Conservation (phyloP, 2,888 invertebrate genomes). For the Meteorus cinctellus region DNA sequence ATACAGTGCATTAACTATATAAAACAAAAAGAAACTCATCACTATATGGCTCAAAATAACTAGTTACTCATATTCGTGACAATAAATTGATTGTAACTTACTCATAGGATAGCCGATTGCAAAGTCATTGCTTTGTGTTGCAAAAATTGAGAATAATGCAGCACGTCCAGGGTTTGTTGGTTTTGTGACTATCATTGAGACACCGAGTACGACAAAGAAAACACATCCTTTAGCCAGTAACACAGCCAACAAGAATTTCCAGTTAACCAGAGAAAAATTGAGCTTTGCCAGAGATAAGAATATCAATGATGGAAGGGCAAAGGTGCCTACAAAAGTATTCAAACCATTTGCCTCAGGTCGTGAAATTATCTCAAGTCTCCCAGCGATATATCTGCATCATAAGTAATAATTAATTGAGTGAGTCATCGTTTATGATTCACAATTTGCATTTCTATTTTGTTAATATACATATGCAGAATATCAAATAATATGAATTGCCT, state of each 20-base stretch:
- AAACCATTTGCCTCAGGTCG: constrained; percentile 91
- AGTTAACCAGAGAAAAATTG: constrained; percentile 89
- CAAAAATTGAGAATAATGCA: constrained; percentile 94
- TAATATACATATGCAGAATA: no score
- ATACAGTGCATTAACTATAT: constrained; percentile 89
- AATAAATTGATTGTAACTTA: constrained; percentile 73
- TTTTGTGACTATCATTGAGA: constrained; percentile 86
- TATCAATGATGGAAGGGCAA: constrained; percentile 93
- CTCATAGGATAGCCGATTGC: constrained; percentile 96
- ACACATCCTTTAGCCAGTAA: constrained; percentile 89
- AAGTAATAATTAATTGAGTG: constrained; percentile 25
- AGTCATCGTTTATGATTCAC: background rate
- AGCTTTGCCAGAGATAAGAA: constrained; percentile 91
- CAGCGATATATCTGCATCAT: constrained; percentile 84
- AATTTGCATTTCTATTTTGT: no score
- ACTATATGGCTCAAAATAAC: background rate
- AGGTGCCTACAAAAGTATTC: constrained; percentile 93
- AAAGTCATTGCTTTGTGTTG: constrained; percentile 98
- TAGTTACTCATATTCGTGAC: background rate
- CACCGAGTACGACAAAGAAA: constrained; percentile 85
- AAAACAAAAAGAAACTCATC: constrained; percentile 35
- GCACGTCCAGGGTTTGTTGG: constrained; percentile 89
- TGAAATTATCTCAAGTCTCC: constrained; percentile 87
- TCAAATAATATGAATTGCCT: no score
- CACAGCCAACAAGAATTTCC: constrained; percentile 91